phyloP scores from a whole-genome alignment of 2,797 vertebrate genomes.

The Chelmon rostratus region DNA sequence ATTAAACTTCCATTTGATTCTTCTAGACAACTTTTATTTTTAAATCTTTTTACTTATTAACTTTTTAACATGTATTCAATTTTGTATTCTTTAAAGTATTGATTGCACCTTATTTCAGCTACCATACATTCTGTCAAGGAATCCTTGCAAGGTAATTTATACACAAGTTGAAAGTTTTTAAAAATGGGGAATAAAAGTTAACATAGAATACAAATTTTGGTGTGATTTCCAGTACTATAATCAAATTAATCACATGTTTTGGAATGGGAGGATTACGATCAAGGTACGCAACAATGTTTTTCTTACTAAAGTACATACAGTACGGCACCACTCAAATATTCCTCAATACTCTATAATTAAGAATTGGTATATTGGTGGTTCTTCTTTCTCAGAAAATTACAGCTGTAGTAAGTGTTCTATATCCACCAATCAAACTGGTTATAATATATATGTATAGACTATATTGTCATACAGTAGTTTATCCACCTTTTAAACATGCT shows the following conservation, averaged over 20 bases:
- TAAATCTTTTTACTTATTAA: neutral
- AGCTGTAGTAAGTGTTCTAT: neutral
- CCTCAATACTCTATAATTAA: neutral
- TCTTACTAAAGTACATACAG: neutral
- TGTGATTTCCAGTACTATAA: neutral
- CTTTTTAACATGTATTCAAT: neutral
- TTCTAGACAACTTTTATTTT: neutral
- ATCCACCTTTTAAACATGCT: neutral
- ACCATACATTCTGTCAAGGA: neutral
- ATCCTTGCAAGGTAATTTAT: neutral
- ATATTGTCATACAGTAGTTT: neutral
- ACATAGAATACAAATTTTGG: too few species aligned
- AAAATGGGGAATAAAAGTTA: neutral
- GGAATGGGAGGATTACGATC: neutral
- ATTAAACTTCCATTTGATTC: conserved; percentile 23
- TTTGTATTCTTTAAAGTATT: too few species aligned
- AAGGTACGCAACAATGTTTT: neutral
- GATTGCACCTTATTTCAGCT: neutral
- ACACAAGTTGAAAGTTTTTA: neutral
- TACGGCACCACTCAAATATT: neutral
- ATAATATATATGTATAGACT: neutral
- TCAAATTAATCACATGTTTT: neutral
- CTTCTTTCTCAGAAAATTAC: neutral
- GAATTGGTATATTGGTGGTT: neutral
- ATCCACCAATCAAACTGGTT: too few species aligned